phyloP scores from a whole-genome alignment of 2,113 vertebrate species.

The Plestiodon gilberti region DNA sequence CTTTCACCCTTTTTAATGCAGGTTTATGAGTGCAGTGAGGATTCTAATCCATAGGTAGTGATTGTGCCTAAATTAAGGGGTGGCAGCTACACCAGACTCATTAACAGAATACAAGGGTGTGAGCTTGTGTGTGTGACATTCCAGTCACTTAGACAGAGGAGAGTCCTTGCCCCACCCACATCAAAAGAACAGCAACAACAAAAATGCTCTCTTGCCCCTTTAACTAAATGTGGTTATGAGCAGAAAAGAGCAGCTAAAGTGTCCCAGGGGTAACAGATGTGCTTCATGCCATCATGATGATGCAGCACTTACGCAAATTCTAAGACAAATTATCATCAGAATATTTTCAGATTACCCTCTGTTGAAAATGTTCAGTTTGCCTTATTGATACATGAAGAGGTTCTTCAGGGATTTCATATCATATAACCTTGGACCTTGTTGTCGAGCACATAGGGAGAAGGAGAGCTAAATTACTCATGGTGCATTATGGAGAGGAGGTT shows the following conservation, averaged over 20 bases:
- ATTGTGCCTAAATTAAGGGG: not conserved
- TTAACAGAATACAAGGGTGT: not conserved
- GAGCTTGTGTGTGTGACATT: not conserved
- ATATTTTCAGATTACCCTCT: not conserved
- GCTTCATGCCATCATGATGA: not conserved
- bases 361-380: not conserved
- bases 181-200: not conserved
- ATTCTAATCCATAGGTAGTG: not conserved
- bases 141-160: not conserved
- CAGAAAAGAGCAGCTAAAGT: not conserved
- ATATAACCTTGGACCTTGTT: not conserved
- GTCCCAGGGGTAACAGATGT: not conserved
- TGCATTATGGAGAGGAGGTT: not conserved
- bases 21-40: not conserved
- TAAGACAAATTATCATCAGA: too few species aligned
- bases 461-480: not conserved
- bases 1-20: not conserved
- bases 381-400: not conserved
- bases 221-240: not conserved
- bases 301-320: not conserved
- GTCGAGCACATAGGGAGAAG: not conserved
- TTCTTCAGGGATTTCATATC: not conserved
- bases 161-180: not conserved
- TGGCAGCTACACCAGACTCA: not conserved
- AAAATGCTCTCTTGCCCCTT: not conserved